phyloP scores from a whole-genome alignment of 30 jellyfish, hydroid and myxozoan genomes.

The Cassiopea andromeda region DNA sequence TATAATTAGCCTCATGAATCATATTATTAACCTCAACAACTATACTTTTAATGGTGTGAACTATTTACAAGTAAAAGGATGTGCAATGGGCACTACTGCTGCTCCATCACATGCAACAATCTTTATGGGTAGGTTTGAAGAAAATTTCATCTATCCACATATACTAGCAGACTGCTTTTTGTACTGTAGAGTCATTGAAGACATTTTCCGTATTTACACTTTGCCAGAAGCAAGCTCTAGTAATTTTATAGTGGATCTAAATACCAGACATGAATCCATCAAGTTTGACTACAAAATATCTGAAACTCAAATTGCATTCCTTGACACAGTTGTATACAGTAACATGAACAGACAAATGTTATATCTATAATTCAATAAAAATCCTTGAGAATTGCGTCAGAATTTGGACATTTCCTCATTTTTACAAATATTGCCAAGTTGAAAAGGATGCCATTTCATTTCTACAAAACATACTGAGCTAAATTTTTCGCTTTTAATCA shows the following conservation, averaged over 20 bases:
- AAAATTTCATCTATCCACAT: slow-evolving; percentile 28
- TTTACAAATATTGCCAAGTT: no score
- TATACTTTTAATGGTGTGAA: slow-evolving; percentile 12
- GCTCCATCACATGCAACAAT: slow-evolving; percentile 69
- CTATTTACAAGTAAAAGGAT: slow-evolving; percentile 34
- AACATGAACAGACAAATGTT: slow-evolving; percentile 1
- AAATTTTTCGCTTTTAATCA: no score
- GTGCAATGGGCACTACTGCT: slow-evolving; percentile 70
- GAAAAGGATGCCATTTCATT: no score
- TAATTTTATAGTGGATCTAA: slow-evolving; percentile 29
- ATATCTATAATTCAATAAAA: no score
- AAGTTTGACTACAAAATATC: slow-evolving; percentile 38
- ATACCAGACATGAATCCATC: slow-evolving; percentile 38
- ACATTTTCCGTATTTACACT: slow-evolving; percentile 50
- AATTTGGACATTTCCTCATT: no score
- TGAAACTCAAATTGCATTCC: slow-evolving; percentile 29
- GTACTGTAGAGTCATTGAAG: slow-evolving; percentile 61
- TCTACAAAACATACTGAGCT: no score
- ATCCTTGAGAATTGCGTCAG: no score
- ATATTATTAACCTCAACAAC: background rate
- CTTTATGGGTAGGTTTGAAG: slow-evolving; percentile 62
- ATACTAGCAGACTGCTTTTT: slow-evolving; percentile 11
- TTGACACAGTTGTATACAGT: slow-evolving; percentile 23
- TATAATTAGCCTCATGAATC: background rate
- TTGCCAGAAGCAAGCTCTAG: slow-evolving; percentile 10